Conservation (phyloP, 2,888 invertebrate species). For the Epirrhoe alternata region DNA sequence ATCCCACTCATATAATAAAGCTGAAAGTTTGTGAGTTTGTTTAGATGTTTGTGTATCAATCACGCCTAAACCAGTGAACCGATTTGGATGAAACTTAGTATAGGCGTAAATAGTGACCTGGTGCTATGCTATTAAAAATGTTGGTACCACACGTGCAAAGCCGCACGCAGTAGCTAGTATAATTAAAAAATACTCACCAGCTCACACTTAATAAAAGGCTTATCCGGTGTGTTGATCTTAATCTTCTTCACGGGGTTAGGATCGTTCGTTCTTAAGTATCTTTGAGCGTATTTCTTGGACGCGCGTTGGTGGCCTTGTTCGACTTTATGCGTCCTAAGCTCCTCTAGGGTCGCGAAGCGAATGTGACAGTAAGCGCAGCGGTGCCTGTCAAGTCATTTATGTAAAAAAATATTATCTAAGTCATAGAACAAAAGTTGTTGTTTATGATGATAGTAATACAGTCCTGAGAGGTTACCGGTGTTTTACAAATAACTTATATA, state of each 20-base stretch:
- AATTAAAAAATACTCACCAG: conserved; percentile 28
- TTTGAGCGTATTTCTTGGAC: conserved; percentile 31
- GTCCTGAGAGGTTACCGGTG: too few species aligned
- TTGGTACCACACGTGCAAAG: too few species aligned
- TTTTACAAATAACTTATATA: not conserved
- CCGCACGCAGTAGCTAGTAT: too few species aligned
- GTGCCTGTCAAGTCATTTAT: conserved; percentile 6
- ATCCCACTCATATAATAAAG: too few species aligned
- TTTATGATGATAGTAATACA: too few species aligned
- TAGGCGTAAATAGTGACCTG: too few species aligned
- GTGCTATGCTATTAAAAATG: too few species aligned
- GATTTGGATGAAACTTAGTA: too few species aligned
- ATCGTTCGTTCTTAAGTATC: conserved; percentile 23
- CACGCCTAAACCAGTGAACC: too few species aligned
- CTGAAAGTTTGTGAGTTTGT: too few species aligned
- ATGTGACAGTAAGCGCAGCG: conserved; percentile 34
- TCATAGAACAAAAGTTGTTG: too few species aligned
- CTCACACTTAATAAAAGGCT: conserved; percentile 33
- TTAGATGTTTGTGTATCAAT: too few species aligned
- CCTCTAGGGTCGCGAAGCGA: conserved; percentile 27
- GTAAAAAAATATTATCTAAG: not conserved
- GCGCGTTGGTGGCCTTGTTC: conserved; percentile 31
- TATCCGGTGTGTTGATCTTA: conserved; percentile 30
- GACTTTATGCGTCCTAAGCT: conserved; percentile 30
- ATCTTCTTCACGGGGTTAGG: conserved; percentile 32